phyloP scores from a whole-genome alignment of 2,888 invertebrate species.

The Allygus modestus region DNA sequence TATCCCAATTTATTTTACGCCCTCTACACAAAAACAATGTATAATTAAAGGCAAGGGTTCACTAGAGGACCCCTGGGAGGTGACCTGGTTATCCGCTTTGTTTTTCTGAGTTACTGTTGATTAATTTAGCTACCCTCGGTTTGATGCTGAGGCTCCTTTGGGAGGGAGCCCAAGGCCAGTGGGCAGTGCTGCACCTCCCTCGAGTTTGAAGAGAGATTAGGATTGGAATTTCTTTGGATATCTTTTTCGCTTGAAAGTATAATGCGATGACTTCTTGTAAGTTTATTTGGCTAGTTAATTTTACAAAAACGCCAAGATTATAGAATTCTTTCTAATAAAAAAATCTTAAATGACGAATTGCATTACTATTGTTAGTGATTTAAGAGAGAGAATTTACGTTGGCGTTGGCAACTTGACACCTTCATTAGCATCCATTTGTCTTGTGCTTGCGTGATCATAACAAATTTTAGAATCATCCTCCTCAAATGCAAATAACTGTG shows the following conservation, averaged over 20 bases:
- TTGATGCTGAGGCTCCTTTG: background rate
- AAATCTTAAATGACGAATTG: too few species aligned
- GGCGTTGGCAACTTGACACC: background rate
- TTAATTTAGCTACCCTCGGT: conserved; percentile 13
- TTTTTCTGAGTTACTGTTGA: conserved; percentile 19
- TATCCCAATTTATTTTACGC: conserved; percentile 40
- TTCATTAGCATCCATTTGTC: conserved; percentile 5
- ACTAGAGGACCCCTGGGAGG: conserved; percentile 35
- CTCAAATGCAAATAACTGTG: background rate
- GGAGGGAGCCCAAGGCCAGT: background rate
- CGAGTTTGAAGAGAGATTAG: background rate
- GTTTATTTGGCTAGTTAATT: too few species aligned
- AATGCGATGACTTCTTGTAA: too few species aligned
- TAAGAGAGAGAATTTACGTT: background rate
- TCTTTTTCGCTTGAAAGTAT: too few species aligned
- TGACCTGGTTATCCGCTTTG: conserved; percentile 19
- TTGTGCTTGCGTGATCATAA: background rate
- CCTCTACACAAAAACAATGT: conserved; percentile 51
- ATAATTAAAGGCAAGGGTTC: conserved; percentile 44
- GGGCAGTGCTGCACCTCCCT: background rate
- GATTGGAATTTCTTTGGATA: background rate
- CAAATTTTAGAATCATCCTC: background rate
- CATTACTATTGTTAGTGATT: too few species aligned
- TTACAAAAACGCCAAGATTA: too few species aligned
- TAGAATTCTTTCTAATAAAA: too few species aligned